Evolutionary conservation across 2,113 vertebrate genomes (phyloP).

Genomic region (Apteryx owenii): DNA sequence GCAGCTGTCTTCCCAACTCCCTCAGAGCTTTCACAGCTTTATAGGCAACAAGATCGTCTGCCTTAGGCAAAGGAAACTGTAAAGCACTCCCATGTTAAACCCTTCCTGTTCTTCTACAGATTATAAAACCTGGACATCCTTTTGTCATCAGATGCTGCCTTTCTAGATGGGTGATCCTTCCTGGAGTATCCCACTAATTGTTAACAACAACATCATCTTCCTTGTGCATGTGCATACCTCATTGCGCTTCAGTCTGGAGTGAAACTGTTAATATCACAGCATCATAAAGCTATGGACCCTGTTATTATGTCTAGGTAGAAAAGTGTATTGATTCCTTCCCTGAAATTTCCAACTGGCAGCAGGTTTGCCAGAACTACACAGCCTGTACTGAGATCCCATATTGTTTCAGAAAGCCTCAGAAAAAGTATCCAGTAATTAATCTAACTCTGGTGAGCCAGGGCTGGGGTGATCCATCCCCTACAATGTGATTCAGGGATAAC

Average conservation of each 20-base stretch:
- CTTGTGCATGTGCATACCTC: neutral
- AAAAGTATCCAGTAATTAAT: neutral
- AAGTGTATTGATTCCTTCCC: neutral
- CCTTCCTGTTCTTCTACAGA: neutral
- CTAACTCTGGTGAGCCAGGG: neutral
- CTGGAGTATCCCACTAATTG: neutral
- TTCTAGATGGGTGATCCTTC: neutral
- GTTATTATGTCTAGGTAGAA: neutral
- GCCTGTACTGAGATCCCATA: neutral
- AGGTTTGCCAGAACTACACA: neutral
- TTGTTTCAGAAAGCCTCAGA: neutral
- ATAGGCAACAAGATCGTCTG: constrained; percentile 5
- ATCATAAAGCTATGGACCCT: neutral
- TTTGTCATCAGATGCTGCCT: neutral
- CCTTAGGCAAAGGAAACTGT: neutral
- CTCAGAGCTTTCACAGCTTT: constrained; percentile 32
- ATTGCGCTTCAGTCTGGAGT: neutral
- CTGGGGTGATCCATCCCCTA: neutral
- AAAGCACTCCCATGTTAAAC: neutral
- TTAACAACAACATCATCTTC: neutral
- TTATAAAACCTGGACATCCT: neutral
- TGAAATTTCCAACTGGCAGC: neutral
- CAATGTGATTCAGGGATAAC: neutral
- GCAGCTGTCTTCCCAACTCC: neutral
- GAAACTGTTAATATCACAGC: neutral